Conservation (phyloP, 2,797 vertebrate species). For the Amphiprion clarkii region DNA sequence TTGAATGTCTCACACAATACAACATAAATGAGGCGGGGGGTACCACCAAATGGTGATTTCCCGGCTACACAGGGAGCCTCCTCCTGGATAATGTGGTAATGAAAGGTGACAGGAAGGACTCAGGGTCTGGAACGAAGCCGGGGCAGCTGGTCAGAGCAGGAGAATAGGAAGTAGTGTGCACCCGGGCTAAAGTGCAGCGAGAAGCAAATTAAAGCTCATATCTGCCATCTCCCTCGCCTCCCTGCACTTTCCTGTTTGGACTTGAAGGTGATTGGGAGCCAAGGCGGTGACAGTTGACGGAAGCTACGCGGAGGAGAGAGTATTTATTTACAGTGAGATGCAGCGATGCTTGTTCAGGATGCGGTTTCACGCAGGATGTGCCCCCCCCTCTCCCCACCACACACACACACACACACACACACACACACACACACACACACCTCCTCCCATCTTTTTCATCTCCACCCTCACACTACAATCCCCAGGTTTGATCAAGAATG, state of each 20-base stretch:
- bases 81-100: constrained; percentile 85
- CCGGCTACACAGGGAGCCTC: constrained; percentile 76
- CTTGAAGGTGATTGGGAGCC: constrained; percentile 98
- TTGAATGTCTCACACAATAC: constrained; percentile 61
- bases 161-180: constrained; percentile 88
- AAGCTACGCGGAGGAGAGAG: constrained; percentile 93
- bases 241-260: constrained; percentile 99
- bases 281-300: constrained; percentile 98
- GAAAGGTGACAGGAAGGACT: constrained; percentile 96
- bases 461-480: constrained; percentile 85
- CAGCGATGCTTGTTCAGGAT: constrained; percentile 98
- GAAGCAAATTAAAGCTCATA: constrained; percentile 97
- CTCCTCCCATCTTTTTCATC: constrained; percentile 69
- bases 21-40: constrained; percentile 64
- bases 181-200: constrained; percentile 91
- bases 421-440: constrained; percentile 53
- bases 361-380: constrained; percentile 99
- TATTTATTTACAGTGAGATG: constrained; percentile 99
- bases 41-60: constrained; percentile 75
- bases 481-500: constrained; percentile 87
- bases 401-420: constrained; percentile 17
- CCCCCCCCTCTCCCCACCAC: constrained; percentile 78
- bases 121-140: constrained; percentile 89
- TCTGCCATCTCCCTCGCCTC: constrained; percentile 95
- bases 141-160: constrained; percentile 89